Evolutionary conservation across 1,140 invertebrate species (phyloP).

Genomic region (Theocolax elegans): DNA sequence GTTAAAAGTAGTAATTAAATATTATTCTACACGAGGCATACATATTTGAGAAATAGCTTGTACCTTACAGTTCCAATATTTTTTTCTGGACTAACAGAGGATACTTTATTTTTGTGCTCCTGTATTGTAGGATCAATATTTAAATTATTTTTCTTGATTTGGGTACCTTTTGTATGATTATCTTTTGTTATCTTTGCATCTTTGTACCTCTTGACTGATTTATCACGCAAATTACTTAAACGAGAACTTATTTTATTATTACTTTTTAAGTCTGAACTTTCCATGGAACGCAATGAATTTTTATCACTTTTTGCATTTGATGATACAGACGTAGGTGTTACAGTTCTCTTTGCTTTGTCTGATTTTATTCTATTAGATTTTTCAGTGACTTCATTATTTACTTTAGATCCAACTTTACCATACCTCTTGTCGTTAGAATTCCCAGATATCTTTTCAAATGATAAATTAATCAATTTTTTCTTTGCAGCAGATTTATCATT

Average conservation of each 20-base stretch:
- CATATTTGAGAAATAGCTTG: too few species aligned
- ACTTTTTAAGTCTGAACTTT: neutral
- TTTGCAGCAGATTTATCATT: neutral
- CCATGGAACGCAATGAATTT: neutral
- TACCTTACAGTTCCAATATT: constrained; percentile 5
- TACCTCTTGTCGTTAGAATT: neutral
- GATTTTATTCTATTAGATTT: neutral
- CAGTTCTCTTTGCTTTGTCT: constrained; percentile 18
- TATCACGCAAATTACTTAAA: neutral
- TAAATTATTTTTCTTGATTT: neutral
- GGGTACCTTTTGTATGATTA: neutral
- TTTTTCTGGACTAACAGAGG: neutral
- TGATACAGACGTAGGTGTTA: neutral
- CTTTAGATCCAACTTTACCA: neutral
- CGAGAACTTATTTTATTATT: constrained; percentile 5
- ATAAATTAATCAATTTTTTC: neutral
- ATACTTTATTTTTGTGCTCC: neutral
- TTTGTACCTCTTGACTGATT: constrained; percentile 18
- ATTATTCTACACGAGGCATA: neutral
- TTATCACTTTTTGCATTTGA: constrained; percentile 8
- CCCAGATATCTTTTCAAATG: neutral
- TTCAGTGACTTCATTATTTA: neutral
- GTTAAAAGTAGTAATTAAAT: neutral
- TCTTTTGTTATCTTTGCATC: constrained; percentile 18
- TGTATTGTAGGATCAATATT: neutral